Conservation (phyloP, 2,113 vertebrate species). For the Nerophis ophidion region DNA sequence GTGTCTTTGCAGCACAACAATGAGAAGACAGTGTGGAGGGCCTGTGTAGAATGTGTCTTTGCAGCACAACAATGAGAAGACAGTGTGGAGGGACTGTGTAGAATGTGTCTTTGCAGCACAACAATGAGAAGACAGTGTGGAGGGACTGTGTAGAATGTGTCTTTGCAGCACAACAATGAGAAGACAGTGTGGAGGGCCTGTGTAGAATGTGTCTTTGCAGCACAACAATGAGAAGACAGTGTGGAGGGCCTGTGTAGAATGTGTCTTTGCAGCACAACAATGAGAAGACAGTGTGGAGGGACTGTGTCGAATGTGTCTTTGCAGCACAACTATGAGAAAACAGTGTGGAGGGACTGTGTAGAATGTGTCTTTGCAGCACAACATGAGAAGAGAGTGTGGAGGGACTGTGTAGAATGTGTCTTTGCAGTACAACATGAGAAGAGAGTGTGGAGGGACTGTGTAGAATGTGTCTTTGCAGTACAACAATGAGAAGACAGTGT, state of each 20-base stretch:
- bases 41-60: not conserved
- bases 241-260: no score
- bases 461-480: not conserved
- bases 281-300: no score
- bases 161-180: not conserved
- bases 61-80: not conserved
- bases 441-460: no score
- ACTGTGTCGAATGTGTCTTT: not conserved
- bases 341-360: no score
- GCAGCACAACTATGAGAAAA: not conserved
- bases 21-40: no score
- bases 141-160: not conserved
- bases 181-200: no score
- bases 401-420: not conserved
- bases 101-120: not conserved
- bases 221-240: not conserved
- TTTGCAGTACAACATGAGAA: not conserved
- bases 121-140: not conserved
- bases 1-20: not conserved
- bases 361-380: not conserved
- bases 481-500: not conserved
- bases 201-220: not conserved
- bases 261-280: not conserved
- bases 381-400: not conserved
- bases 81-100: no score